phyloP scores from a whole-genome alignment of 2,888 invertebrate genomes.

The Pseudoips prasinana region DNA sequence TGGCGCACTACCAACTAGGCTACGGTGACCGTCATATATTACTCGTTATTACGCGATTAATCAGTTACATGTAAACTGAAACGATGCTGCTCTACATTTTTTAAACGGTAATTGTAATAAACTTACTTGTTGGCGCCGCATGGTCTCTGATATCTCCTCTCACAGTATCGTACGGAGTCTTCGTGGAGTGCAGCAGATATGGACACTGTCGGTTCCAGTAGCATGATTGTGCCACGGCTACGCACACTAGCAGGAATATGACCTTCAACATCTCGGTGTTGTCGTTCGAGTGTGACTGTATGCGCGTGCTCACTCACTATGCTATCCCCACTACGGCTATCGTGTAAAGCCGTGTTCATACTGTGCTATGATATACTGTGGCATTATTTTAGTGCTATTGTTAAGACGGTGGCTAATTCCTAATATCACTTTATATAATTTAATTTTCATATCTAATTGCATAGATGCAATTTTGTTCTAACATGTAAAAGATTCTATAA shows the following conservation, averaged over 20 bases:
- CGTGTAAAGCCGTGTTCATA: slow-evolving; percentile 20
- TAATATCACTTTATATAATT: no score
- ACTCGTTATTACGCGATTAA: no score
- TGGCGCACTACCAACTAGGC: no score
- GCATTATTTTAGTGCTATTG: no score
- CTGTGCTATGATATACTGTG: neutral
- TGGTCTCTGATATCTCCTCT: slow-evolving; percentile 65
- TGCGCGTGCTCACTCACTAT: slow-evolving; percentile 9
- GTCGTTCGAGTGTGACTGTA: slow-evolving; percentile 17
- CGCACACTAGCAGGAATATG: slow-evolving; percentile 25
- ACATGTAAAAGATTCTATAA: no score
- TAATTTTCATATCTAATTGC: no score
- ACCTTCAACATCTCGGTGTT: slow-evolving; percentile 4
- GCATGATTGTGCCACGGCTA: slow-evolving; percentile 36
- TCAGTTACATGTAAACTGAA: no score
- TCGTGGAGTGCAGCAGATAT: slow-evolving; percentile 51
- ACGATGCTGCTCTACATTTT: no score
- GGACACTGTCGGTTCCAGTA: slow-evolving; percentile 58
- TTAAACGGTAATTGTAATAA: neutral
- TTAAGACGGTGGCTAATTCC: no score
- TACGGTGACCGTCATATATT: no score
- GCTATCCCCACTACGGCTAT: slow-evolving; percentile 26
- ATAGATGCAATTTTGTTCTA: no score
- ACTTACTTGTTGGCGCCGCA: slow-evolving; percentile 52
- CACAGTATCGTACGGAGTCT: slow-evolving; percentile 61